phyloP scores from a whole-genome alignment of 2,797 vertebrate genomes.

The Dermochelys coriacea region DNA sequence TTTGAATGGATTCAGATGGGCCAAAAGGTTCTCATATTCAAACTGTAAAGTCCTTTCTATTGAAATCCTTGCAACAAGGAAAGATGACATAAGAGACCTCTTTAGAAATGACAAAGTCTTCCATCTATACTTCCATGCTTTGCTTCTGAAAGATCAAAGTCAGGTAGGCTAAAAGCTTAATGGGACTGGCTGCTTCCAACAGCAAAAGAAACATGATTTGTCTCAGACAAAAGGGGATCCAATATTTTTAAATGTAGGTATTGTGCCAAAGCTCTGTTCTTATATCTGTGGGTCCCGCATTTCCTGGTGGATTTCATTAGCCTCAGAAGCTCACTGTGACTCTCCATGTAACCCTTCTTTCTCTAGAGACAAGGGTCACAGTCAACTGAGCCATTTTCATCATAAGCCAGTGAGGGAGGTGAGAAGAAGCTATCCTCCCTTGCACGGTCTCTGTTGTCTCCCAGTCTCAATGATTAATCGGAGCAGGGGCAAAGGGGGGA shows the following conservation, averaged over 20 bases:
- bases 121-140: not conserved
- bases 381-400: too few relatives aligned
- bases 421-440: too few relatives aligned
- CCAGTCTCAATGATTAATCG: too few relatives aligned
- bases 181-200: not conserved
- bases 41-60: slow-evolving; percentile 40
- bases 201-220: not conserved
- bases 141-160: not conserved
- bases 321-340: too few relatives aligned
- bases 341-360: too few relatives aligned
- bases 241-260: not conserved
- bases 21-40: slow-evolving; percentile 50
- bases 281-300: too few relatives aligned
- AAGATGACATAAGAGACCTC: not conserved
- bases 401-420: too few relatives aligned
- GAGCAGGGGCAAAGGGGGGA: too few relatives aligned
- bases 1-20: slow-evolving; percentile 9
- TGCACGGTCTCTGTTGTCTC: too few relatives aligned
- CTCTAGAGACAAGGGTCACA: too few relatives aligned
- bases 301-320: too few relatives aligned
- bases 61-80: slow-evolving; percentile 46
- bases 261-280: too few relatives aligned
- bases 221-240: not conserved
- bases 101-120: slow-evolving; percentile 30
- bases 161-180: not conserved